Evolutionary conservation across 2,888 invertebrate species (phyloP).

Genomic region (Serripes groenlandicus): DNA sequence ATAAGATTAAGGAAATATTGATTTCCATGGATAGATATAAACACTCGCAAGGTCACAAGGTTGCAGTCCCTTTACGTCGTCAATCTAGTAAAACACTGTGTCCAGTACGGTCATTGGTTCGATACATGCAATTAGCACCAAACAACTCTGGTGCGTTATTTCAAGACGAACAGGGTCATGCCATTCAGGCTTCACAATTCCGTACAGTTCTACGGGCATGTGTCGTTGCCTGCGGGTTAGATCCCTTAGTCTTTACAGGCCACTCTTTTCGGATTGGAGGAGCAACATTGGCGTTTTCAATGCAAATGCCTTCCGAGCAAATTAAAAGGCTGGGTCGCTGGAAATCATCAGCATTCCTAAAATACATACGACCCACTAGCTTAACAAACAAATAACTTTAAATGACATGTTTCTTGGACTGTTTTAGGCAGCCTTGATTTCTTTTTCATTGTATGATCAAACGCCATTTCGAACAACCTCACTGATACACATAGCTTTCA

Average conservation of each 20-base stretch:
- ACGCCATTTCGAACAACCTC: too few species aligned
- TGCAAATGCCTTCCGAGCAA: slow-evolving; percentile 2
- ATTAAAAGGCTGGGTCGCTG: slow-evolving; percentile 44
- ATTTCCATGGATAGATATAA: slow-evolving; percentile 27
- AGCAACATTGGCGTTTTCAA: slow-evolving; percentile 20
- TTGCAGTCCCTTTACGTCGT: background rate
- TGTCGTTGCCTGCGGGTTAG: slow-evolving; percentile 5
- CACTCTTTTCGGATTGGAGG: slow-evolving; percentile 44
- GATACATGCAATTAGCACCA: background rate
- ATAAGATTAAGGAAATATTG: background rate
- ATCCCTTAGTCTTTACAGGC: slow-evolving; percentile 22
- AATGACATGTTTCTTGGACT: too few species aligned
- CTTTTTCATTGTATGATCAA: too few species aligned
- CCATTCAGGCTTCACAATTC: slow-evolving; percentile 19
- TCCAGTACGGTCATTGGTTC: slow-evolving; percentile 22
- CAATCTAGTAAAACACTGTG: background rate
- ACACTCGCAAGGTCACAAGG: slow-evolving; percentile 28
- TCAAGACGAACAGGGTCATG: background rate
- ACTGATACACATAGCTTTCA: too few species aligned
- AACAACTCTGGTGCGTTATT: slow-evolving; percentile 19
- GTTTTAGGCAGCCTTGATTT: too few species aligned
- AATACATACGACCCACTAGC: slow-evolving; percentile 36
- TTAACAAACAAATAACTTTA: too few species aligned
- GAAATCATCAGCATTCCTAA: slow-evolving; percentile 29
- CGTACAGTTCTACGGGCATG: background rate